Evolutionary conservation across 2,888 invertebrate species (phyloP).

Genomic region (Pelosia muscerda): DNA sequence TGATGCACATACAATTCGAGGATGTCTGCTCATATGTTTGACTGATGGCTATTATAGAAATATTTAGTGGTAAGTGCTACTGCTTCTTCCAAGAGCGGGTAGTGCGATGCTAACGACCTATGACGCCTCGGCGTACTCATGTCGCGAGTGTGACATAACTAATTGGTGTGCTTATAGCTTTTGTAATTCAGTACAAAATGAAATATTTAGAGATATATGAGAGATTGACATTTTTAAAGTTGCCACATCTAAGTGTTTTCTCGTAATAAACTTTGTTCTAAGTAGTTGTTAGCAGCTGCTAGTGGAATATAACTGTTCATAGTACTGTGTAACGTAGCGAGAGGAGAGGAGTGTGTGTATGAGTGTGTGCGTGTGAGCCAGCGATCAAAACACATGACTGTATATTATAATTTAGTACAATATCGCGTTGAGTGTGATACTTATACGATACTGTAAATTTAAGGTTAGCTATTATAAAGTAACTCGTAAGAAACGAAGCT

Average conservation of each 20-base stretch:
- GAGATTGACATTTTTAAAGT: neutral
- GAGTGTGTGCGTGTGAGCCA: constrained; percentile 16
- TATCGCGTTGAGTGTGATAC: constrained; percentile 31
- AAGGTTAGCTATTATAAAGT: constrained; percentile 34
- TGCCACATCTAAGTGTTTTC: neutral
- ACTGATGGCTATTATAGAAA: neutral
- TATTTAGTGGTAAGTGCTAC: neutral
- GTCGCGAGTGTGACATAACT: neutral
- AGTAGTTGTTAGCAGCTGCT: neutral
- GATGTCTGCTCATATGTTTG: neutral
- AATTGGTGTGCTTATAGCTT: neutral
- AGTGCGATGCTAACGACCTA: neutral
- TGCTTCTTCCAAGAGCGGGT: neutral
- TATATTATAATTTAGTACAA: constrained; percentile 47
- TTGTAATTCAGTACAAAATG: constrained; percentile 1
- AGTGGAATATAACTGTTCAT: neutral
- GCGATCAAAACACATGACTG: constrained; percentile 45
- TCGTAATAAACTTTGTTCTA: neutral
- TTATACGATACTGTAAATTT: constrained; percentile 34
- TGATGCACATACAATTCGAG: neutral
- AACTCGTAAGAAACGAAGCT: constrained; percentile 44
- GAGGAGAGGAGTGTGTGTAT: neutral
- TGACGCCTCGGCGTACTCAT: neutral
- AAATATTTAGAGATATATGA: neutral
- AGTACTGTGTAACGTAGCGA: neutral